phyloP scores from a whole-genome alignment of 2,797 vertebrate species.

The Platyrinchus mystaceus region DNA sequence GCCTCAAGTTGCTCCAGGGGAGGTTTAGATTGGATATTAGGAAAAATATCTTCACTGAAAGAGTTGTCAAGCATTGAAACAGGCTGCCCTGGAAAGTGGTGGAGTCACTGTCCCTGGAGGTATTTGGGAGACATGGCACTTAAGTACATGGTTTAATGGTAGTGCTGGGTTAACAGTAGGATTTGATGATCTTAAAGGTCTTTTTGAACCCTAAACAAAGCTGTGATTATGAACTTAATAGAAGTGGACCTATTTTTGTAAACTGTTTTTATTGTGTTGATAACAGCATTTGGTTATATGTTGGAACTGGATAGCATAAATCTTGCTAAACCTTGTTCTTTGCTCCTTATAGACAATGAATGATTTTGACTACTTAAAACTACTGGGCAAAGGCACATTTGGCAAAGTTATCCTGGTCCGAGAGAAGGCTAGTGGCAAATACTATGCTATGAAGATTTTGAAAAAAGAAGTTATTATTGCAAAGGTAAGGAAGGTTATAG shows the following conservation, averaged over 20 bases:
- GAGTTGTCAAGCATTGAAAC: neutral
- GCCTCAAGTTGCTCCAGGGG: neutral
- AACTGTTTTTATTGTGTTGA: neutral
- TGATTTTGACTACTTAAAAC: constrained; percentile 98
- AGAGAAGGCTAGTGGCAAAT: constrained; percentile 97
- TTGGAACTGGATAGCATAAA: neutral
- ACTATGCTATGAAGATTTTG: constrained; percentile 98
- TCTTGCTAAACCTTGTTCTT: constrained; percentile 32
- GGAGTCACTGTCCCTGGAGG: neutral
- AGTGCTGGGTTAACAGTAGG: neutral
- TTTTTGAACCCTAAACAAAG: neutral
- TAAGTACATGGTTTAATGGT: neutral
- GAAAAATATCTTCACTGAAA: neutral
- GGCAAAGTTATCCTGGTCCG: constrained; percentile 97
- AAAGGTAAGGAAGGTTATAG: constrained; percentile 80
- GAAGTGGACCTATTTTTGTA: neutral
- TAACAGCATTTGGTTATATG: neutral
- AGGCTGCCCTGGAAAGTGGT: neutral
- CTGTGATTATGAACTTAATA: neutral
- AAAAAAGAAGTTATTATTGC: constrained; percentile 99
- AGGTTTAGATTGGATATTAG: neutral
- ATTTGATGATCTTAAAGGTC: neutral
- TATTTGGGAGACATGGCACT: neutral
- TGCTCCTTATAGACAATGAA: constrained; percentile 89
- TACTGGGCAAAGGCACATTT: constrained; percentile 97